Evolutionary conservation across 1,140 invertebrate species (phyloP).

Genomic region (Proales similis): DNA sequence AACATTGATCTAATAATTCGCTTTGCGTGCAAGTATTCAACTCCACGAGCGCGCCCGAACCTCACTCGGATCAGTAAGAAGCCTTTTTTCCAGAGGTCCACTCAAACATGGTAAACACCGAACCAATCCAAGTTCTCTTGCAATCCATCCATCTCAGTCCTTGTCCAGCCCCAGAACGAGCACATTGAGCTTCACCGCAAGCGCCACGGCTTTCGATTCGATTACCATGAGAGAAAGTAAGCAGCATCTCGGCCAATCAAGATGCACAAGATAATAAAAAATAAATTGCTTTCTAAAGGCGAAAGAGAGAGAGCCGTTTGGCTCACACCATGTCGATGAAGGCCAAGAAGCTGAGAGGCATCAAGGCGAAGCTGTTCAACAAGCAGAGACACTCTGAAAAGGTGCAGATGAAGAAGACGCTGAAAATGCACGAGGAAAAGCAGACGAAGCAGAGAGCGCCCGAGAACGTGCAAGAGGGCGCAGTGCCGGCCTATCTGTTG

Average conservation of each 20-base stretch:
- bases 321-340: conserved; percentile 80
- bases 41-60: too few species aligned
- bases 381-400: conserved; percentile 94
- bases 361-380: conserved; percentile 73
- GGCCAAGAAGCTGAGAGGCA: conserved; percentile 80
- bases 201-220: conserved; percentile 83
- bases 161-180: conserved; percentile 99
- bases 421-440: conserved; percentile 57
- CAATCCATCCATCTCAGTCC: too few species aligned
- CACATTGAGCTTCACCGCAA: conserved; percentile 97
- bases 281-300: too few species aligned
- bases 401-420: conserved; percentile 96
- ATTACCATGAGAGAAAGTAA: conserved; percentile 86
- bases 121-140: too few species aligned
- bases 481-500: conserved; percentile 86
- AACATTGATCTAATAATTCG: too few species aligned
- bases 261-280: neutral
- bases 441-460: conserved; percentile 67
- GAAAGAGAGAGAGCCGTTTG: conserved; percentile 86
- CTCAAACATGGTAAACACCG: too few species aligned
- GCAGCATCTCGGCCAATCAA: conserved; percentile 22
- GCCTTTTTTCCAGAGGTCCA: too few species aligned
- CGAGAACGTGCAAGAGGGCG: conserved; percentile 72
- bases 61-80: too few species aligned
- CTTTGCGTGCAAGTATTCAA: too few species aligned